These are phyloP conservation scores for Napeogenes sylphis DNA, from an alignment of 2,888 invertebrate genomes.

Conservation along the genomic window DNA sequence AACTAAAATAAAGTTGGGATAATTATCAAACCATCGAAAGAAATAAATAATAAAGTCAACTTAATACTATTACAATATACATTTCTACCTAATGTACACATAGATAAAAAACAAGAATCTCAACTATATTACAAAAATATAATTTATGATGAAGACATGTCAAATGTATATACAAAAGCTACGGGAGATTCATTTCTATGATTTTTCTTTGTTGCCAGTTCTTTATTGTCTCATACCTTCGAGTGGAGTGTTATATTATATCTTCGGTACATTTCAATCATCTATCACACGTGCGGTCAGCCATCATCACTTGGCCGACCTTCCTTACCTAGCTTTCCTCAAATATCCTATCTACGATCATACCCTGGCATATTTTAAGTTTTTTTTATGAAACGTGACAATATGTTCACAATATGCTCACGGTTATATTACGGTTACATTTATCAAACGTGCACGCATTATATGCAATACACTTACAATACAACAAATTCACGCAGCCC, in stretches of 20 bases:
- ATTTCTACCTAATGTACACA: slow-evolving; percentile 1
- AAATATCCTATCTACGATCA: slow-evolving; percentile 25
- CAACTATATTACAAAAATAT: slow-evolving; percentile 39
- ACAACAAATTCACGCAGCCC: not conserved
- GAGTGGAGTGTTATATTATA: slow-evolving; percentile 30
- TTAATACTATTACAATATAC: slow-evolving; percentile 21
- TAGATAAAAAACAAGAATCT: slow-evolving; percentile 11
- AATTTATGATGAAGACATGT: slow-evolving; percentile 30
- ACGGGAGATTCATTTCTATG: slow-evolving; percentile 35
- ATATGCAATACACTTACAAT: slow-evolving; percentile 20
- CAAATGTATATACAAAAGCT: slow-evolving; percentile 34
- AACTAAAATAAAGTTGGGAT: slow-evolving; percentile 9
- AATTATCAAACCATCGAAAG: slow-evolving; percentile 24
- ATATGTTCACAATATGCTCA: not conserved
- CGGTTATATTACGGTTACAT: not conserved
- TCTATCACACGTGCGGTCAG: not conserved
- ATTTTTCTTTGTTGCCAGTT: slow-evolving; percentile 12
- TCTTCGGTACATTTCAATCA: slow-evolving; percentile 2
- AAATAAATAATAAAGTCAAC: slow-evolving; percentile 28
- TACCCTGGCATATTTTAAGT: slow-evolving; percentile 24
- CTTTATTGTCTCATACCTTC: slow-evolving; percentile 34
- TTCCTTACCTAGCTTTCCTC: slow-evolving; percentile 17
- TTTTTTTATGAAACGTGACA: not conserved
- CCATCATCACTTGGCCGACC: not conserved
- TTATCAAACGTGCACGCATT: slow-evolving; percentile 17